Percentiles rank a stretch among this genome's conserved stretches.
phyloP scores from a whole-genome alignment of 1,140 invertebrate species.

The Protaetia brevitarsis region DNA sequence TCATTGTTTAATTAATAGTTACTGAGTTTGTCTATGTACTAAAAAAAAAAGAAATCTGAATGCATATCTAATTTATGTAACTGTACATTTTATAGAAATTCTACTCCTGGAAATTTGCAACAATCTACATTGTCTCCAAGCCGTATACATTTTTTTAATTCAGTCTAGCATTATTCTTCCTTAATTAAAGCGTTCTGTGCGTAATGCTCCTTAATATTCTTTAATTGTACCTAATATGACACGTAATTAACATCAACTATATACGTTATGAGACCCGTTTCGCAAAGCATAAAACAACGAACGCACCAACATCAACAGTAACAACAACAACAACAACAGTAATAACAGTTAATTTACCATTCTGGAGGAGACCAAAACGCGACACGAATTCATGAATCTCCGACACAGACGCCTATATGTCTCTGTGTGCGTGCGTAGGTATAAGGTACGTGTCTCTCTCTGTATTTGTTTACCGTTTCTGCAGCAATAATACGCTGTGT shows the following conservation, averaged over 20 bases:
- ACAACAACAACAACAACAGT: neutral
- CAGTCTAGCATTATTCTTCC: no score
- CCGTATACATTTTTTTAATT: no score
- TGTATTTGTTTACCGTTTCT: neutral
- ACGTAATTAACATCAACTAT: neutral
- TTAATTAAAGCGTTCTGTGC: no score
- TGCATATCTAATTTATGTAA: no score
- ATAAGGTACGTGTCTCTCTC: neutral
- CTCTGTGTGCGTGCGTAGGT: neutral
- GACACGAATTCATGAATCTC: neutral
- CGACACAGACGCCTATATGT: neutral
- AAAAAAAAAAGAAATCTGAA: no score
- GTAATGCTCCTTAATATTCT: neutral
- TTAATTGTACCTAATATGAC: neutral
- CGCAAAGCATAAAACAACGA: neutral
- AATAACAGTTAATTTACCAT: neutral
- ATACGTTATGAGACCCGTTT: neutral
- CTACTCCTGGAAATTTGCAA: no score
- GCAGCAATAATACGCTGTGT: neutral
- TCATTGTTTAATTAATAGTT: no score
- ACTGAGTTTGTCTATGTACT: no score
- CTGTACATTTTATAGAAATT: no score
- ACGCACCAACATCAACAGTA: neutral
- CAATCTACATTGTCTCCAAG: no score
- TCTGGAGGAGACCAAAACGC: neutral